Evolutionary conservation across 2,888 invertebrate genomes (phyloP), one percentile per base, ranked within the genome.

Genomic region (Colostygia pectinataria): DNA sequence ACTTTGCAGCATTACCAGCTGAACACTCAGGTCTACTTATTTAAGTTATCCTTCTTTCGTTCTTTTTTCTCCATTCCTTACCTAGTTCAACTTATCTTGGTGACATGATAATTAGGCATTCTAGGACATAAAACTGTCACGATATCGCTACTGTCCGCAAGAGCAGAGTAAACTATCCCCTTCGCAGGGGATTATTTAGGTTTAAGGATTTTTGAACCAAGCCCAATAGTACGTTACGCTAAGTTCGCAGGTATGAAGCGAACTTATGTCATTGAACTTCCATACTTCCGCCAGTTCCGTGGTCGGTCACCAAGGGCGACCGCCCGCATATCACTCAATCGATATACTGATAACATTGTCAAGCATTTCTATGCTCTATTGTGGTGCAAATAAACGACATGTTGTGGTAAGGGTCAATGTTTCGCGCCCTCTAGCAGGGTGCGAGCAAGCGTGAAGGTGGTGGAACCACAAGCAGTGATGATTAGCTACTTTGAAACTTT

Each of bases 371-470:
- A 14, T 45, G 38, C 59, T 41, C 46, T 65, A 58, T 14, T 0
- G 0, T 0, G 0, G 10, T 9, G 0, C 0, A 0, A 0, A 39
- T 51, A 57, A 14, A 41, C n/a, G 6, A 37, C 23, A 15, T 32
- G 15, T 14, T 2, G 18, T 18, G 4, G 6, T 20, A 1, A 14
- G 1, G 9, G 9, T 37, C 37, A 36, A 45, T 45, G 50, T 40
- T 54, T 52, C 38, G 53, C 38, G 64, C 71, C 76, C 71, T 65
- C 61, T 50, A 41, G 39, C 44, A 45, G 45, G 62, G 68, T 57
- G 62, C 74, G 63, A 20, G 62, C 47, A 53, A 66, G 61, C 76
- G 64, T 74, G 67, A 68, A 67, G 68, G 66, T 68, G 62, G 42
- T 39, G 50, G 53, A 56, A 56, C 45, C 52, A 38, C 59, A 44